Evolutionary conservation across 2,888 invertebrate genomes (phyloP).

Genomic region (Papilio demoleus): DNA sequence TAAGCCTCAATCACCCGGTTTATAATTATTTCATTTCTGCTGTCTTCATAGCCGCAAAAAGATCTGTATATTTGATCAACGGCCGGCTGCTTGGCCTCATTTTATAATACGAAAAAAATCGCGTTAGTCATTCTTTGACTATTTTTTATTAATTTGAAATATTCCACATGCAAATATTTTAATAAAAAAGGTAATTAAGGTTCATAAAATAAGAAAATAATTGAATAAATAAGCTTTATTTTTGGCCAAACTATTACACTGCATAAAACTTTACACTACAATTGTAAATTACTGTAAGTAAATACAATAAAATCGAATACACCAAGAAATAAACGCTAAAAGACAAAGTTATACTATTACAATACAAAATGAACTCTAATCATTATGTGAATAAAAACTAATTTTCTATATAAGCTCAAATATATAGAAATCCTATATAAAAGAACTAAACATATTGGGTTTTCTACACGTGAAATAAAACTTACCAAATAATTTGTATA

Average conservation of each 20-base stretch:
- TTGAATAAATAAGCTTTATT: conserved; percentile 83
- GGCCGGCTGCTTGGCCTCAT: no score
- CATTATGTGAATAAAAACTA: conserved; percentile 37
- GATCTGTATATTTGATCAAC: no score
- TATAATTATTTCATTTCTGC: no score
- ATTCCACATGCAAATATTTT: no score
- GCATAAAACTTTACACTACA: conserved; percentile 68
- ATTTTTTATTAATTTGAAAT: no score
- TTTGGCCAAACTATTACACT: conserved; percentile 82
- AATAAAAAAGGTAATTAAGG: no score
- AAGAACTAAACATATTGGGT: conserved; percentile 16
- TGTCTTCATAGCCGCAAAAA: no score
- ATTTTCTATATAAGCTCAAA: conserved; percentile 42
- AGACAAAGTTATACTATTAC: conserved; percentile 38
- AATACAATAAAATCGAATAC: conserved; percentile 58
- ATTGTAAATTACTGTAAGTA: conserved; percentile 60
- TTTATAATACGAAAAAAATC: no score
- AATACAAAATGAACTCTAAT: conserved; percentile 40
- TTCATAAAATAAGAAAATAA: neutral
- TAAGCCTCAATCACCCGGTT: no score
- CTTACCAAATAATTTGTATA: conserved; percentile 3
- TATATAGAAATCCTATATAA: conserved; percentile 21
- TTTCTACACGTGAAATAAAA: neutral
- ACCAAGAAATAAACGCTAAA: conserved; percentile 49
- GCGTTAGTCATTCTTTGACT: no score